Evolutionary conservation across 2,797 vertebrate species (phyloP).

Genomic region (Neosilurus hyrtlii): DNA sequence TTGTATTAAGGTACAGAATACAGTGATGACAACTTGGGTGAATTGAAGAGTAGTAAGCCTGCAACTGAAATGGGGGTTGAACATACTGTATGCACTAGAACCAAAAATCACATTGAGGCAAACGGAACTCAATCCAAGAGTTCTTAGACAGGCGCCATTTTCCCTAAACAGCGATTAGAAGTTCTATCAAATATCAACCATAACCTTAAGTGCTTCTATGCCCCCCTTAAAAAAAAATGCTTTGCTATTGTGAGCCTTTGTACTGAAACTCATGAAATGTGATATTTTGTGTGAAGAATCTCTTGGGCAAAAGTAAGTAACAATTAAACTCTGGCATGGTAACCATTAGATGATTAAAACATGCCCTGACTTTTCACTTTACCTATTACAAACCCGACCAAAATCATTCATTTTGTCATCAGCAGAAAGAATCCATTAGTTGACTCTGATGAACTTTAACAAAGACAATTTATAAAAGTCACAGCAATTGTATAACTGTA

Average conservation of each 20-base stretch:
- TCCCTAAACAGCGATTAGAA: slow-evolving; percentile 70
- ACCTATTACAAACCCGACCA: slow-evolving; percentile 21
- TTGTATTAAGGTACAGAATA: slow-evolving; percentile 51
- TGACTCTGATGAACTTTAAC: not conserved
- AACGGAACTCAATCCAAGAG: slow-evolving; percentile 54
- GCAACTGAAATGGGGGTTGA: not conserved
- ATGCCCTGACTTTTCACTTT: slow-evolving; percentile 47
- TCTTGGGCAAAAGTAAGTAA: slow-evolving; percentile 33
- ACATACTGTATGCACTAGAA: slow-evolving; percentile 31
- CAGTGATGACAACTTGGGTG: slow-evolving; percentile 61
- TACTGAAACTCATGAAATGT: slow-evolving; percentile 58
- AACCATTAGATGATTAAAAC: slow-evolving; percentile 71
- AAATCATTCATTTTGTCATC: slow-evolving; percentile 36
- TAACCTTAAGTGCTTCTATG: slow-evolving; percentile 64
- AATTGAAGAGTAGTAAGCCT: slow-evolving; percentile 59
- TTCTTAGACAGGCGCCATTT: slow-evolving; percentile 64
- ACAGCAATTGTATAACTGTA: slow-evolving; percentile 51
- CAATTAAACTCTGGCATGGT: slow-evolving; percentile 58
- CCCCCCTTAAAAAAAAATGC: slow-evolving; percentile 27
- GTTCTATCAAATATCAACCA: slow-evolving; percentile 68
- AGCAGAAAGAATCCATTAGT: slow-evolving; percentile 28
- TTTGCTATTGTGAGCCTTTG: slow-evolving; percentile 56
- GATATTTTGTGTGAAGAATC: slow-evolving; percentile 56
- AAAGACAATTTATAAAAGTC: slow-evolving; percentile 39
- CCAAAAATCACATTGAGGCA: slow-evolving; percentile 23